A percentile compares a stretch with the other conserved stretches of the same genome.
These are phyloP conservation scores for Lanistes nyassanus DNA, from an alignment of 1,140 invertebrate species.

Conservation along the genomic window DNA sequence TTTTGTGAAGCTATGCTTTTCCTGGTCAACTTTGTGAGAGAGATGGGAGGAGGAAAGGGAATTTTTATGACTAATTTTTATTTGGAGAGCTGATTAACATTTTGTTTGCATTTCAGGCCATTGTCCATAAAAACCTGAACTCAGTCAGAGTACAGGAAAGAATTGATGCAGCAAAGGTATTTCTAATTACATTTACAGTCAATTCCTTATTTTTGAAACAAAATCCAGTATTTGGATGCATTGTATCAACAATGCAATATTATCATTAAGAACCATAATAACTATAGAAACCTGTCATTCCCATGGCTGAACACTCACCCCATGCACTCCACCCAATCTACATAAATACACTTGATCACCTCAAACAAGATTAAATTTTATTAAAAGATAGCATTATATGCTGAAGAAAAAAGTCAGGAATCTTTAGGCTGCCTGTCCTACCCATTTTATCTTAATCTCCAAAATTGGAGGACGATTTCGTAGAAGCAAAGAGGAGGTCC, in stretches of 20 bases:
- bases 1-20: not conserved
- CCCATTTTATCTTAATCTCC: no score
- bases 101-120: slow-evolving; percentile 42
- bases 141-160: slow-evolving; percentile 56
- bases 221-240: not conserved
- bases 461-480: no score
- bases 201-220: not conserved
- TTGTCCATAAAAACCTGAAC: slow-evolving; percentile 57
- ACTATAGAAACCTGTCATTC: not conserved
- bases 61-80: not conserved
- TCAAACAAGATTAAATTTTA: no score
- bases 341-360: not conserved
- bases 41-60: no score
- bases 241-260: not conserved
- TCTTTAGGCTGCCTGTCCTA: no score
- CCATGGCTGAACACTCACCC: not conserved
- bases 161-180: slow-evolving; percentile 60
- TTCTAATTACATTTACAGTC: not conserved
- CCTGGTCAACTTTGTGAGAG: no score
- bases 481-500: no score
- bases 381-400: no score
- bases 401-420: no score
- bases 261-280: not conserved
- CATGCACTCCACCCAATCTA: not conserved
- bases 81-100: not conserved